phyloP scores from a whole-genome alignment of 2,888 invertebrate genomes.

The Glyphotaelius pellucidus region DNA sequence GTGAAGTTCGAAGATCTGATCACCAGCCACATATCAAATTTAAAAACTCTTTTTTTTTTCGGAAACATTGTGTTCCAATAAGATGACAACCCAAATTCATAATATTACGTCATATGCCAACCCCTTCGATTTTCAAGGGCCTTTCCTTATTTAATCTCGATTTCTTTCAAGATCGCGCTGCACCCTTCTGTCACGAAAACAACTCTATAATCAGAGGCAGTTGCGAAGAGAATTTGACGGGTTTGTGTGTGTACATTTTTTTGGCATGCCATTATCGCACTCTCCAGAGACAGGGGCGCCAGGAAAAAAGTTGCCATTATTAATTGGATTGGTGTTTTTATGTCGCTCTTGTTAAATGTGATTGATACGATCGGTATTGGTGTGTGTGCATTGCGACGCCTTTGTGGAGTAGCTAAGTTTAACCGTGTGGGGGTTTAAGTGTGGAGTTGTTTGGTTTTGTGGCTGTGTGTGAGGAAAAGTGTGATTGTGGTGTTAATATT shows the following conservation, averaged over 20 bases:
- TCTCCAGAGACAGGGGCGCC: background rate
- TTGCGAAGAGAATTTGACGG: background rate
- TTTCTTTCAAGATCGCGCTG: background rate
- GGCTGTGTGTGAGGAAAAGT: background rate
- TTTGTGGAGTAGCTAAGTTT: background rate
- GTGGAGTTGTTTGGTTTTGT: background rate
- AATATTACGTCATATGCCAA: too few species aligned
- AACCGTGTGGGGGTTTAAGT: background rate
- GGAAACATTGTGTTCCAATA: too few species aligned
- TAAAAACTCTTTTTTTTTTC: too few species aligned
- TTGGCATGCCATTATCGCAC: slow-evolving; percentile 38
- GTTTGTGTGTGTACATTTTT: slow-evolving; percentile 33
- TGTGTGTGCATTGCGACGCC: background rate
- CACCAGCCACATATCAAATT: too few species aligned
- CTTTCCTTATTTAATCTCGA: too few species aligned
- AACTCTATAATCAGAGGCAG: background rate
- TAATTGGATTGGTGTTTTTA: slow-evolving; percentile 33
- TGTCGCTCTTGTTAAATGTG: slow-evolving; percentile 23
- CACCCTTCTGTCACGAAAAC: background rate
- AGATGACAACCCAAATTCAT: too few species aligned
- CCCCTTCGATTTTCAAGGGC: too few species aligned
- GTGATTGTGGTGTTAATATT: background rate
- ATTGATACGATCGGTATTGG: slow-evolving; percentile 25
- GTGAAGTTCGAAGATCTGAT: too few species aligned
- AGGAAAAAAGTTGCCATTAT: slow-evolving; percentile 33